phyloP scores from a whole-genome alignment of 1,140 invertebrate species.

The Nylanderia fulva region DNA sequence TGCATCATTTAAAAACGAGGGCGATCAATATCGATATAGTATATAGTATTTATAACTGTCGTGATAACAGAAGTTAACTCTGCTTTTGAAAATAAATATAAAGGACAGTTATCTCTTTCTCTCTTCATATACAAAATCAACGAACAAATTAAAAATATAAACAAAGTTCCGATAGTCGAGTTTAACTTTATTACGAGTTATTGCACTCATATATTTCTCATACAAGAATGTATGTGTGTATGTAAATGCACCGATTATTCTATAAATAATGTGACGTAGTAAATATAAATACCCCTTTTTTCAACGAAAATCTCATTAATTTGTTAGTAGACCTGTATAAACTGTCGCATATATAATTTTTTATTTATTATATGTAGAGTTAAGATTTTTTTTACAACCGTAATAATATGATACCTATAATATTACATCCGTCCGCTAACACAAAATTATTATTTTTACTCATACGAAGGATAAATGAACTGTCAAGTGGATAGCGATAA shows the following conservation, averaged over 20 bases:
- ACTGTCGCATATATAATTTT: not conserved
- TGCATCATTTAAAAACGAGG: not conserved
- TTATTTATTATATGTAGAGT: no score
- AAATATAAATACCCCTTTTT: not conserved
- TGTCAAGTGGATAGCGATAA: slow-evolving; percentile 69
- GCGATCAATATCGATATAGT: slow-evolving; percentile 16
- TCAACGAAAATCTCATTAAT: not conserved
- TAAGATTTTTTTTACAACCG: not conserved
- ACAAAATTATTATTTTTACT: slow-evolving; percentile 7
- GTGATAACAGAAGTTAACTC: slow-evolving; percentile 5
- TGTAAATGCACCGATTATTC: no score
- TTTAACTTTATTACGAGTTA: not conserved
- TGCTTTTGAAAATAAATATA: not conserved
- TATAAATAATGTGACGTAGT: no score
- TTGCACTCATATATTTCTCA: not conserved
- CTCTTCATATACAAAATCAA: not conserved
- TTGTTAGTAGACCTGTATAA: not conserved
- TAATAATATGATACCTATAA: not conserved
- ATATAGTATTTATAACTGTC: slow-evolving; percentile 28
- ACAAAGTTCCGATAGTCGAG: not conserved
- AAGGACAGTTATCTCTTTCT: not conserved
- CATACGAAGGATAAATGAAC: slow-evolving; percentile 33
- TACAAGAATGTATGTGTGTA: not conserved
- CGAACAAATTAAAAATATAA: not conserved
- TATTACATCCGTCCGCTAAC: not conserved